A percentile compares a stretch with the other conserved stretches of the same genome.
phyloP scores from a whole-genome alignment of 2,888 invertebrate genomes.

The Heteromurus nitidus region DNA sequence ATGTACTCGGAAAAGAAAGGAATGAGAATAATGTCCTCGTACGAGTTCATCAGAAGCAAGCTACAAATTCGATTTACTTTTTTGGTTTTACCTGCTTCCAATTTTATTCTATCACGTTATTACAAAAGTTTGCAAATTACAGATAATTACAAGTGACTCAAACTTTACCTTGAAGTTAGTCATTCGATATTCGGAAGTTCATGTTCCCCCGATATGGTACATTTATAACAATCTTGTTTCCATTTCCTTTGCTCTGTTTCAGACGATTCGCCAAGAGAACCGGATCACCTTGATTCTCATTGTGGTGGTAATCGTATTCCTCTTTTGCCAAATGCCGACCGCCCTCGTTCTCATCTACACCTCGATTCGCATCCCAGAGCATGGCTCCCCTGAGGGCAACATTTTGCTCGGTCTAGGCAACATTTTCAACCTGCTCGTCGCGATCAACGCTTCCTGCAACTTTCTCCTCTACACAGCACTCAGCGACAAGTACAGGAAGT shows the following conservation, averaged over 20 bases:
- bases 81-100: too few species aligned
- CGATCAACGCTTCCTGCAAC: slow-evolving; percentile 85
- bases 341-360: slow-evolving; percentile 80
- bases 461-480: slow-evolving; percentile 87
- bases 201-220: too few species aligned
- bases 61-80: too few species aligned
- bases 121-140: too few species aligned
- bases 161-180: too few species aligned
- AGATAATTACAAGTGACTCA: too few species aligned
- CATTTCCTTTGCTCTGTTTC: slow-evolving; percentile 62
- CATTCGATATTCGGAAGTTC: too few species aligned
- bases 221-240: too few species aligned
- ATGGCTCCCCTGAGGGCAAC: slow-evolving; percentile 75
- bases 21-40: too few species aligned
- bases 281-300: slow-evolving; percentile 86
- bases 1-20: too few species aligned
- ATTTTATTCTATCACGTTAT: too few species aligned
- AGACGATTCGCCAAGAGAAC: slow-evolving; percentile 80
- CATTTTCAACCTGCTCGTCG: slow-evolving; percentile 83
- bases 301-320: slow-evolving; percentile 84
- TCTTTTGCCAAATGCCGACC: slow-evolving; percentile 84
- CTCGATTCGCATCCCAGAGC: slow-evolving; percentile 74
- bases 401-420: slow-evolving; percentile 80
- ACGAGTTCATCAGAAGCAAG: too few species aligned
- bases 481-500: slow-evolving; percentile 81